phyloP scores from a whole-genome alignment of 2,888 invertebrate genomes.

The Hermaeophaga mercurialis region DNA sequence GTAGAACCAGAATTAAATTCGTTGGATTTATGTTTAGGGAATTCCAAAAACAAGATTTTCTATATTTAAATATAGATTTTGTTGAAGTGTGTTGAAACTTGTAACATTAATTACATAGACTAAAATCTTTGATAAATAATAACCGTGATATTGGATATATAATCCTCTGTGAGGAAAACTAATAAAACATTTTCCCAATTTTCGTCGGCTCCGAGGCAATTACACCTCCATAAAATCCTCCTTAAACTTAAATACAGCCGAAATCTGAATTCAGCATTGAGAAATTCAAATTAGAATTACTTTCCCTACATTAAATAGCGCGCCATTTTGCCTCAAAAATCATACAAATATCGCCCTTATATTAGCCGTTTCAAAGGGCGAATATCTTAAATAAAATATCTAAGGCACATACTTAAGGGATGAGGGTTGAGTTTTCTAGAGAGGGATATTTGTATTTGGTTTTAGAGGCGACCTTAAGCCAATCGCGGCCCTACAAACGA shows the following conservation, averaged over 20 bases:
- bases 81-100: too few relatives aligned
- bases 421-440: constrained; percentile 53
- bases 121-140: too few relatives aligned
- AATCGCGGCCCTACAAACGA: constrained; percentile 26
- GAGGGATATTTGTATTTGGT: constrained; percentile 51
- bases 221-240: constrained; percentile 50
- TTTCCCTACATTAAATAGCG: constrained; percentile 56
- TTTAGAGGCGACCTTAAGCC: constrained; percentile 37
- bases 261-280: constrained; percentile 54
- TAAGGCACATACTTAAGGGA: constrained; percentile 51
- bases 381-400: constrained; percentile 53
- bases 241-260: constrained; percentile 54
- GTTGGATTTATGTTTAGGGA: too few relatives aligned
- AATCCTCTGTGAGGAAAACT: constrained; percentile 19
- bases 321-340: constrained; percentile 55
- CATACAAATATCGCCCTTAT: constrained; percentile 51
- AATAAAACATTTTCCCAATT: constrained; percentile 39
- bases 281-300: constrained; percentile 56
- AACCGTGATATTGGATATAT: too few relatives aligned
- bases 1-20: too few relatives aligned
- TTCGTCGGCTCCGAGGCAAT: constrained; percentile 38
- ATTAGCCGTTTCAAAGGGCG: constrained; percentile 46
- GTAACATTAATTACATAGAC: too few relatives aligned
- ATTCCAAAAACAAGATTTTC: too few relatives aligned
- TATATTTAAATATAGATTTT: too few relatives aligned